Percentiles rank a stretch among this genome's conserved stretches.
Evolutionary conservation across 1,140 invertebrate genomes (phyloP).

Genomic region (Polyergus mexicanus): DNA sequence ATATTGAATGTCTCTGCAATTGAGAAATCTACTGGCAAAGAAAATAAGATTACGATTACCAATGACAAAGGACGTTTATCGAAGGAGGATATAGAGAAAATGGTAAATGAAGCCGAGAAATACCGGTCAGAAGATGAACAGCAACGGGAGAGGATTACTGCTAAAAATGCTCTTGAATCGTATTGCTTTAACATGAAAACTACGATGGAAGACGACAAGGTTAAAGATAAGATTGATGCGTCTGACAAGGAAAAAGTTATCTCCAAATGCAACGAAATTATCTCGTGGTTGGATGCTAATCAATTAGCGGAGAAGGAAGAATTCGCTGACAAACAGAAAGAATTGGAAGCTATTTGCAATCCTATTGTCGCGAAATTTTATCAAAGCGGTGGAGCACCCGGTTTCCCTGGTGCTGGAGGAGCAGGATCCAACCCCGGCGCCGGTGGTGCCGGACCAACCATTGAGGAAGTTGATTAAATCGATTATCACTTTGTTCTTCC

Average conservation of each 20-base stretch:
- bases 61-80: constrained; percentile 94
- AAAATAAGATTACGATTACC: constrained; percentile 94
- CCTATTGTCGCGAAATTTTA: constrained; percentile 95
- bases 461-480: constrained; percentile 90
- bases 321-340: constrained; percentile 96
- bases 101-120: constrained; percentile 90
- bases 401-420: constrained; percentile 80
- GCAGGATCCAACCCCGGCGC: constrained; percentile 42
- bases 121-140: constrained; percentile 91
- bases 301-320: constrained; percentile 97
- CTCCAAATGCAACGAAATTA: constrained; percentile 97
- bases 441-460: constrained; percentile 88
- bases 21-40: constrained; percentile 88
- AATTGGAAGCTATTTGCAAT: constrained; percentile 93
- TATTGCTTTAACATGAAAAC: constrained; percentile 99
- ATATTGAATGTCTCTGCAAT: constrained; percentile 89
- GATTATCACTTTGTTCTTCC: not conserved
- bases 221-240: constrained; percentile 96
- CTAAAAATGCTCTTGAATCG: constrained; percentile 89
- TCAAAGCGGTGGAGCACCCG: constrained; percentile 87
- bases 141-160: constrained; percentile 89
- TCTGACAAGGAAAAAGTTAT: constrained; percentile 94
- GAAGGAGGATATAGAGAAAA: constrained; percentile 94
- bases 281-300: constrained; percentile 97
- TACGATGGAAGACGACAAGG: constrained; percentile 95